These are phyloP conservation scores for Furcula furcula DNA, from an alignment of 2,888 invertebrate genomes.

Conservation along the genomic window DNA sequence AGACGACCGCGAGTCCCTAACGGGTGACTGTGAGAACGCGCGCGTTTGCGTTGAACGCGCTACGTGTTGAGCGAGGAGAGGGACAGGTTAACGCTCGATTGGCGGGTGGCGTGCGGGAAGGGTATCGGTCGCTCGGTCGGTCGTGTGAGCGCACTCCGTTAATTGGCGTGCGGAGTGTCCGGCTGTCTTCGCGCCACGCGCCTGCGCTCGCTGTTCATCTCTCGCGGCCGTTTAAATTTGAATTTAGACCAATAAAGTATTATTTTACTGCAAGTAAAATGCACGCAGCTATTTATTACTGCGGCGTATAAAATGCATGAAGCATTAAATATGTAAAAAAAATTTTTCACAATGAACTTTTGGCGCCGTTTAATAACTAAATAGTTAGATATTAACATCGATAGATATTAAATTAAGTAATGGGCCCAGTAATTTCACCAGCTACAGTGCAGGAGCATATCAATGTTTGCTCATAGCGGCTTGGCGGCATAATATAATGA, in stretches of 20 bases:
- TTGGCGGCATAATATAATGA: too few species aligned
- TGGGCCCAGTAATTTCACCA: too few species aligned
- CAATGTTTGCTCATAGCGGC: too few species aligned
- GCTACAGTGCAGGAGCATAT: too few species aligned
- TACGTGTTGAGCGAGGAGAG: slow-evolving; percentile 26
- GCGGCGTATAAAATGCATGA: slow-evolving; percentile 18
- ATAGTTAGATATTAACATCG: too few species aligned
- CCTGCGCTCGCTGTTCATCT: slow-evolving; percentile 51
- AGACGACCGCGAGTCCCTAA: slow-evolving; percentile 49
- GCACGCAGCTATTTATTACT: slow-evolving; percentile 15
- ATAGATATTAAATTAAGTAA: too few species aligned
- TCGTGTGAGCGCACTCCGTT: slow-evolving; percentile 74
- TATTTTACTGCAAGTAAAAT: slow-evolving; percentile 29
- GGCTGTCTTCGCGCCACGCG: slow-evolving; percentile 70
- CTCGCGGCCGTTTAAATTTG: slow-evolving; percentile 53
- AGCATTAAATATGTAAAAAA: too few species aligned
- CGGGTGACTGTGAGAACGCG: slow-evolving; percentile 40
- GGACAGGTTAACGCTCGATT: slow-evolving; percentile 45
- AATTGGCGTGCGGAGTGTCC: slow-evolving; percentile 74
- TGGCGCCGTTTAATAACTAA: too few species aligned
- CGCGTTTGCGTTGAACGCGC: slow-evolving; percentile 47
- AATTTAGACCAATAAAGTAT: slow-evolving; percentile 56
- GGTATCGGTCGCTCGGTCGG: slow-evolving; percentile 43
- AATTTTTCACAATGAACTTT: too few species aligned
- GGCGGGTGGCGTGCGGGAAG: slow-evolving; percentile 46